A percentile compares a stretch with the other conserved stretches of the same genome.
phyloP scores from a whole-genome alignment of 2,888 invertebrate genomes.

The Yponomeuta malinellus region DNA sequence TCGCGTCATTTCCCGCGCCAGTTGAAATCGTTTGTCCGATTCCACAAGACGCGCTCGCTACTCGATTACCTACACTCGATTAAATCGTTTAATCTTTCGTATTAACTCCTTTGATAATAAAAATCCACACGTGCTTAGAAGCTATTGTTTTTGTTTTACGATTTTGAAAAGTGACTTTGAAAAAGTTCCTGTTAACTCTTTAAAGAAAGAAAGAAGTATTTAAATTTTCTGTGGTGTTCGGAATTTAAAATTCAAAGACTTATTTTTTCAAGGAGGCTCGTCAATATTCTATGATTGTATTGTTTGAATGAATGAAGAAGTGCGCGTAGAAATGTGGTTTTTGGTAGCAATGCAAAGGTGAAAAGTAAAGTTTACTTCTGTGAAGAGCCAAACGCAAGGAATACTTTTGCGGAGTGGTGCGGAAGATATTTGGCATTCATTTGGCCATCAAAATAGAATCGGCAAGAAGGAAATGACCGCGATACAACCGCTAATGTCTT shows the following conservation, averaged over 20 bases:
- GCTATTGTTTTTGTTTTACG: not conserved
- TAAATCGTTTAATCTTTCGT: not conserved
- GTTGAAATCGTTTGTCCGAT: not conserved
- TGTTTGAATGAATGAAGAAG: not conserved
- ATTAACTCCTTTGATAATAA: not conserved
- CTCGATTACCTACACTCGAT: not conserved
- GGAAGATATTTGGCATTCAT: not conserved
- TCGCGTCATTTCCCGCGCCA: not conserved
- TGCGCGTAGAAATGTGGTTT: not conserved
- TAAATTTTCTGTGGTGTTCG: not conserved
- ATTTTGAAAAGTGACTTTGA: not conserved
- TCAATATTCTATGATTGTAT: not conserved
- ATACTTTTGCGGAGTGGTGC: not conserved
- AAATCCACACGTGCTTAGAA: not conserved
- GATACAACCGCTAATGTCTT: not conserved
- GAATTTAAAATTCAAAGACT: constrained; percentile 2
- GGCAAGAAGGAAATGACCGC: not conserved
- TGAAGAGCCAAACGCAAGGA: not conserved
- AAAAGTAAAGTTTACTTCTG: not conserved
- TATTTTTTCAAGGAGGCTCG: not conserved
- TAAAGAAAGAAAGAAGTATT: not conserved
- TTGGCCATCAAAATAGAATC: not conserved
- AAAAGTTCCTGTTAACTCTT: not conserved
- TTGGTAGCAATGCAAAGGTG: not conserved
- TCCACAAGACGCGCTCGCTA: not conserved